Conservation (phyloP, 2,888 invertebrate species). For the Philereme transversata region DNA sequence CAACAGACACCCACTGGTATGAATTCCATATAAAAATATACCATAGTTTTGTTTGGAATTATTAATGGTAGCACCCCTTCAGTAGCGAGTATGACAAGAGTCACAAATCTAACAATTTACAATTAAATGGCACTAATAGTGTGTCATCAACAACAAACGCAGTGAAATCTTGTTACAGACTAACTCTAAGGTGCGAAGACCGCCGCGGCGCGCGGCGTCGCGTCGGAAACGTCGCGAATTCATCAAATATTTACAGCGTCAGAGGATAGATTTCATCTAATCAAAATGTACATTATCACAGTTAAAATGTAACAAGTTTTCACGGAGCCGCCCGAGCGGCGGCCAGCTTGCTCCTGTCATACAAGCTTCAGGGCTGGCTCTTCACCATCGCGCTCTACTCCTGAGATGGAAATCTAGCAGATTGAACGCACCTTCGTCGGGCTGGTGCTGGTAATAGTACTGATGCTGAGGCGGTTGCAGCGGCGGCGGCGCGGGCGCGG, state of each 20-base stretch:
- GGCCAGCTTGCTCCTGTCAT: conserved; percentile 84
- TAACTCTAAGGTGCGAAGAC: conserved; percentile 76
- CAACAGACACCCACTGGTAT: conserved; percentile 83
- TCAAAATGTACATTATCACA: conserved; percentile 81
- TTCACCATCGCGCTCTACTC: conserved; percentile 85
- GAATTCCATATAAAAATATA: conserved; percentile 83
- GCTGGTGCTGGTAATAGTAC: conserved; percentile 84
- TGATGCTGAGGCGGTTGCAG: conserved; percentile 79
- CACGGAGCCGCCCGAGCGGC: conserved; percentile 73
- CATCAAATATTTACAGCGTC: conserved; percentile 76
- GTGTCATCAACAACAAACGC: conserved; percentile 80
- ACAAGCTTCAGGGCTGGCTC: conserved; percentile 84
- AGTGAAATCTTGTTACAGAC: conserved; percentile 84
- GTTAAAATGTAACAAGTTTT: conserved; percentile 84
- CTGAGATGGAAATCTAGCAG: conserved; percentile 84
- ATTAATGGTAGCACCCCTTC: conserved; percentile 85
- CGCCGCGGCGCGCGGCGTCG: conserved; percentile 63
- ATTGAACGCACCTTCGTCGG: conserved; percentile 85
- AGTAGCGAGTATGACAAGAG: conserved; percentile 85
- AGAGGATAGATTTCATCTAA: conserved; percentile 80
- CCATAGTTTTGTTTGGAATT: conserved; percentile 77
- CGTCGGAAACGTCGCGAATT: conserved; percentile 76
- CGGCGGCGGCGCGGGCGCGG: conserved; percentile 74
- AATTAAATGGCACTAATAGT: conserved; percentile 82
- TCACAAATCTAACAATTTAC: conserved; percentile 82